phyloP scores from a whole-genome alignment of 2,113 vertebrate species.

The Varanus komodoensis region DNA sequence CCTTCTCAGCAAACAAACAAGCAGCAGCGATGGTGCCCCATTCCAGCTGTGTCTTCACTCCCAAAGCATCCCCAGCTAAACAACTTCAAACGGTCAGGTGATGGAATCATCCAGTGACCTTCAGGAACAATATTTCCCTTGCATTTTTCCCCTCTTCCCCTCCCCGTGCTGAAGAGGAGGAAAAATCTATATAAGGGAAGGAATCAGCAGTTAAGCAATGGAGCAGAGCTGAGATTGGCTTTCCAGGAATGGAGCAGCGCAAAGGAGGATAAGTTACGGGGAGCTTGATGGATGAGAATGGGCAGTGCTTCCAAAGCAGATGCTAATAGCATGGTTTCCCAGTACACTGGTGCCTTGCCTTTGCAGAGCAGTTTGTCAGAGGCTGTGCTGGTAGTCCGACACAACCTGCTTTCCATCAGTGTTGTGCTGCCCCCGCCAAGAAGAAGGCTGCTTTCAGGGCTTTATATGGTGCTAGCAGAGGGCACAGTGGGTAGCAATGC shows the following conservation, averaged over 20 bases:
- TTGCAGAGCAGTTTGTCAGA: not conserved
- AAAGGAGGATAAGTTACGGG: not conserved
- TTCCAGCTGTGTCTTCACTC: slow-evolving; percentile 2
- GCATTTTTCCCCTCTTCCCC: not conserved
- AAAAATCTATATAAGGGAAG: slow-evolving; percentile 40
- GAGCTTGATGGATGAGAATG: slow-evolving; percentile 18
- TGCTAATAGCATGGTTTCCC: not conserved
- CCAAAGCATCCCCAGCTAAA: not conserved
- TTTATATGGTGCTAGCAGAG: slow-evolving; percentile 11
- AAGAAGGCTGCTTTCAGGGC: not conserved
- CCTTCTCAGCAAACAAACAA: slow-evolving; percentile 2
- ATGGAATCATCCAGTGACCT: not conserved
- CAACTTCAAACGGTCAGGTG: slow-evolving; percentile 19
- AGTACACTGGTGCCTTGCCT: not conserved
- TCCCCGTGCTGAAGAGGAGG: not conserved
- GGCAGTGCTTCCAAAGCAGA: slow-evolving; percentile 8
- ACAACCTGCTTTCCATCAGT: slow-evolving; percentile 30
- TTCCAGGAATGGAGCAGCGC: slow-evolving; percentile 13
- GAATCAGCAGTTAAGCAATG: not conserved
- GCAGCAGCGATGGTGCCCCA: not conserved
- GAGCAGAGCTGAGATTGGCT: not conserved
- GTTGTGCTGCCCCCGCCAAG: not conserved
- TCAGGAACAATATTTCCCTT: not conserved
- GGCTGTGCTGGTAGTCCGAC: not conserved
- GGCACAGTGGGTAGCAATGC: not conserved